Evolutionary conservation across 2,888 invertebrate species (phyloP).

Genomic region (Agonopterix alstromeriana): DNA sequence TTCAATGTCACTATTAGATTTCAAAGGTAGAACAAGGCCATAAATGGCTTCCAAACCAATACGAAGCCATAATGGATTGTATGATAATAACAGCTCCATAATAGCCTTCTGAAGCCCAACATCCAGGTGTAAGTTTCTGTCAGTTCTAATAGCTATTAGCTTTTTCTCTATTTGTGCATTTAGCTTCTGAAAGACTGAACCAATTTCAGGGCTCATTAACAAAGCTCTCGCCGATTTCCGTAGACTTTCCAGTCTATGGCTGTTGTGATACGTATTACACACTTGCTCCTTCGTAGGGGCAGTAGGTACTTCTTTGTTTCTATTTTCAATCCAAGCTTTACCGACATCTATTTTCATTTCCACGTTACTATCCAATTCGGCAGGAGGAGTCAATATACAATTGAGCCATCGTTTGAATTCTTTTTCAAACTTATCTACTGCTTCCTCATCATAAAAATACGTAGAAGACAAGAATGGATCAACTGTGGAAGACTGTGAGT

Average conservation of each 20-base stretch:
- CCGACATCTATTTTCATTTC: constrained; percentile 82
- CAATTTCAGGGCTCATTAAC: constrained; percentile 78
- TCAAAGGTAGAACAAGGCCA: constrained; percentile 82
- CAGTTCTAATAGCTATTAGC: constrained; percentile 83
- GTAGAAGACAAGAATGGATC: constrained; percentile 82
- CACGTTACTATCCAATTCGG: constrained; percentile 80
- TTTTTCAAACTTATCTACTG: constrained; percentile 81
- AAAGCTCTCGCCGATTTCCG: constrained; percentile 81
- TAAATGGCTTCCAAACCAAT: constrained; percentile 92
- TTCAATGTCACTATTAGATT: constrained; percentile 86
- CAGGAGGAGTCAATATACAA: constrained; percentile 84
- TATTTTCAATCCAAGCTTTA: constrained; percentile 84
- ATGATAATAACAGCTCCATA: constrained; percentile 85
- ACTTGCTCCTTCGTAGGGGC: constrained; percentile 85
- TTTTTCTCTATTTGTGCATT: constrained; percentile 84
- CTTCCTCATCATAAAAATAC: constrained; percentile 81
- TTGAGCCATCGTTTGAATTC: constrained; percentile 89
- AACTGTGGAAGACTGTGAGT: constrained; percentile 69
- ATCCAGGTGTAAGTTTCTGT: constrained; percentile 89
- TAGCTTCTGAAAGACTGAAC: constrained; percentile 80
- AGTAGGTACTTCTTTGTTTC: constrained; percentile 79
- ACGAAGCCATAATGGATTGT: constrained; percentile 93
- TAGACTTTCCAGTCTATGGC: constrained; percentile 79
- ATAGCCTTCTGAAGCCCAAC: constrained; percentile 87
- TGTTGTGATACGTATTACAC: constrained; percentile 81